phyloP scores from a whole-genome alignment of 2,888 invertebrate genomes.

The Sussaba pulchella region DNA sequence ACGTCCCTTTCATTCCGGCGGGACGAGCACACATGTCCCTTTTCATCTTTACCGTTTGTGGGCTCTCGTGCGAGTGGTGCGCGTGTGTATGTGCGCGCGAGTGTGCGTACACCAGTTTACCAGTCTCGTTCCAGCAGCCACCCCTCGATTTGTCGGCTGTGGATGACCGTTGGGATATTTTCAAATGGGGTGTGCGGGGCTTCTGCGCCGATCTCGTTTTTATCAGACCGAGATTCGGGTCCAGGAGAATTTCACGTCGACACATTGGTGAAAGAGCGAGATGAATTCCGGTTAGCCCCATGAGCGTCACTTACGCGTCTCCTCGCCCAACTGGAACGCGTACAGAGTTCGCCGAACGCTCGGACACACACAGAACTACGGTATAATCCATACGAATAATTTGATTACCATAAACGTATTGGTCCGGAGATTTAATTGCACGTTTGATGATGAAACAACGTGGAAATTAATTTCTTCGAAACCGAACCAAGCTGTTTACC shows the following conservation, averaged over 20 bases:
- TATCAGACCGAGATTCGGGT: slow-evolving; percentile 32
- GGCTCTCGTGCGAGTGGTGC: slow-evolving; percentile 21
- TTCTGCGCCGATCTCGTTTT: slow-evolving; percentile 27
- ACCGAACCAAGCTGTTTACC: neutral
- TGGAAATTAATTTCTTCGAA: neutral
- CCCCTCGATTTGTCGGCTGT: slow-evolving; percentile 57
- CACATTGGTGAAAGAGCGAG: slow-evolving; percentile 27
- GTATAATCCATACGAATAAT: neutral
- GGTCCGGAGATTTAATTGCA: neutral
- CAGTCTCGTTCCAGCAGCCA: slow-evolving; percentile 33
- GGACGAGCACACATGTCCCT: slow-evolving; percentile 65
- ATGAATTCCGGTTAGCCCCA: neutral
- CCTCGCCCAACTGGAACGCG: slow-evolving; percentile 2
- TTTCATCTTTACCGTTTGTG: slow-evolving; percentile 31
- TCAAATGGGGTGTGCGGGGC: slow-evolving; percentile 37
- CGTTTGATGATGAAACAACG: too few species aligned
- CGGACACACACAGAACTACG: neutral
- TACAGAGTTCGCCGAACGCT: slow-evolving; percentile 57
- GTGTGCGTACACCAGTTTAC: slow-evolving; percentile 10
- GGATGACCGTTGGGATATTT: slow-evolving; percentile 68
- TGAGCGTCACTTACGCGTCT: slow-evolving; percentile 23
- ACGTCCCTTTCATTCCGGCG: slow-evolving; percentile 60
- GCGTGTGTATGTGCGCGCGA: slow-evolving; percentile 14
- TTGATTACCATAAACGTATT: slow-evolving; percentile 1
- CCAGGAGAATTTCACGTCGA: slow-evolving; percentile 58